Evolutionary conservation across 2,888 invertebrate species (phyloP).

Genomic region (Cosmorhoe ocellata): DNA sequence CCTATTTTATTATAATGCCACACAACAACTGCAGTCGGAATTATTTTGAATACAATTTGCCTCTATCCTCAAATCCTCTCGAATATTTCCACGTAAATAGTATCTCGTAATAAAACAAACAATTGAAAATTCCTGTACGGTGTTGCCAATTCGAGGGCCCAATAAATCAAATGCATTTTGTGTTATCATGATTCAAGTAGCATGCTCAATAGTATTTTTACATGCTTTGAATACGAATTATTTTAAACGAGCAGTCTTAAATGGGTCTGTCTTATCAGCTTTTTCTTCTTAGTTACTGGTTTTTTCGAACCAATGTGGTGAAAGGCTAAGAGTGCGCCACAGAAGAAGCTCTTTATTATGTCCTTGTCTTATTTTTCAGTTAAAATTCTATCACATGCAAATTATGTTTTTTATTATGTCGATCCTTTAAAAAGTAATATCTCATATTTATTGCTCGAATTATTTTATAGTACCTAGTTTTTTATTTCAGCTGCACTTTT

Average conservation of each 20-base stretch:
- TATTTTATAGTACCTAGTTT: too few relatives aligned
- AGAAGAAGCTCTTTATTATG: too few relatives aligned
- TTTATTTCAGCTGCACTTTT: too few relatives aligned
- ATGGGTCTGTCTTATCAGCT: constrained; percentile 7
- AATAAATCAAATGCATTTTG: constrained; percentile 42
- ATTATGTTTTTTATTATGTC: too few relatives aligned
- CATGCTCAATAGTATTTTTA: constrained; percentile 26
- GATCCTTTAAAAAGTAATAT: too few relatives aligned
- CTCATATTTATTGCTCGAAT: too few relatives aligned
- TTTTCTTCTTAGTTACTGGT: too few relatives aligned
- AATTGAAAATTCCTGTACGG: constrained; percentile 37
- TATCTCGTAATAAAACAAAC: constrained; percentile 33
- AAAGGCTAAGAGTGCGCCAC: too few relatives aligned
- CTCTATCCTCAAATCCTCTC: constrained; percentile 30
- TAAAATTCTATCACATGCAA: too few relatives aligned
- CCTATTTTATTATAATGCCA: constrained; percentile 9
- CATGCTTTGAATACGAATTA: constrained; percentile 26
- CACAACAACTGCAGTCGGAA: constrained; percentile 5
- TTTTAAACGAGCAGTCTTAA: constrained; percentile 12
- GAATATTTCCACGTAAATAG: constrained; percentile 41
- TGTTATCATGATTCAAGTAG: constrained; percentile 39
- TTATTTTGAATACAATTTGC: constrained; percentile 26
- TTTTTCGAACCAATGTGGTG: too few relatives aligned
- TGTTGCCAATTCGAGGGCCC: constrained; percentile 42
- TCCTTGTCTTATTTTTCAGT: too few relatives aligned